Evolutionary conservation across 2,113 vertebrate species (phyloP), one percentile per base, ranked within the genome.

Genomic region (Oceanites oceanicus): DNA sequence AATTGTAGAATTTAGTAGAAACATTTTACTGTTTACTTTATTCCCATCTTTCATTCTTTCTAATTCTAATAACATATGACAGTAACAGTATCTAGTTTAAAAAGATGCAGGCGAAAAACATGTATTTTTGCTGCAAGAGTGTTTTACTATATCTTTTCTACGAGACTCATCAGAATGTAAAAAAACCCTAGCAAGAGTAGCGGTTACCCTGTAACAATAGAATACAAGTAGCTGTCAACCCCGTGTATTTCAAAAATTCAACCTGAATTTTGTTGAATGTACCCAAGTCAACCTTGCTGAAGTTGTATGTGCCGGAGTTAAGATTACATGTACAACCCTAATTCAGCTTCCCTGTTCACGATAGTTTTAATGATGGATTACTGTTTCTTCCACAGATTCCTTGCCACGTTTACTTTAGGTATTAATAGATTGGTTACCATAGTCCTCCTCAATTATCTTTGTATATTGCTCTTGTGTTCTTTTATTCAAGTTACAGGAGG

Each of bases 61-160:
- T 55, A 10, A 13, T 79, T 81, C 40, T 84, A 47, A 6, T 70
- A 14, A 34, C 3, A 10, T 5, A 2, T 10, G 10, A 22, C 47
- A 59, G 34, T 26, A 59, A 7, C 13, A 65, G 38, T 23, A 40
- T 36, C 32, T 66, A 14, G 15, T 32, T 75, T 27, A 23, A 83
- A 80, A 67, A 29, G 10, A 9, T 52, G 11, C 23, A 20, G n/a
- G 40, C 0, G 0, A 68, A 89, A 77, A 13, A 1, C 1, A 4
- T 11, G 9, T 6, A 10, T 76, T 86, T 88, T 10, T 91, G 53
- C 19, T 1, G 0, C 11, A 45, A n/a, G 14, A n/a, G 13, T 47
- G 20, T 38, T 82, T 44, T 45, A 18, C 29, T 16, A 0, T 30
- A 13, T 49, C 20, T 93, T 70, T 66, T 61, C 45, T 55, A 4